Conservation (phyloP, 2,797 vertebrate genomes). For the Bovichtus variegatus region DNA sequence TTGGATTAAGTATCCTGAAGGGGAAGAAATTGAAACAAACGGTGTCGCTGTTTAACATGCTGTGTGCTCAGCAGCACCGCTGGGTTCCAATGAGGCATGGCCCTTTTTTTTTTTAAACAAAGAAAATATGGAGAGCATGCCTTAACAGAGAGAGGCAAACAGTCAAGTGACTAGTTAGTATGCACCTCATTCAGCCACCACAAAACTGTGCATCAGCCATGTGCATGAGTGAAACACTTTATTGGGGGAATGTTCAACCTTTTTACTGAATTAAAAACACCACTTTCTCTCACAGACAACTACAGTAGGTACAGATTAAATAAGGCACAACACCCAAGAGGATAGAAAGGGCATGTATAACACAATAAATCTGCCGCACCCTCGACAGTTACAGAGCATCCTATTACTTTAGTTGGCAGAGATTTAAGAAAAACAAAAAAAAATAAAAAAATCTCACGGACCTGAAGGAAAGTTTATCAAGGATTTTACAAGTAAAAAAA, state of each 20-base stretch:
- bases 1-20: slow-evolving; percentile 25
- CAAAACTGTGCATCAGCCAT: slow-evolving; percentile 58
- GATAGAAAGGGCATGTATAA: slow-evolving; percentile 79
- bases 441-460: slow-evolving; percentile 9
- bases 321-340: slow-evolving; percentile 89
- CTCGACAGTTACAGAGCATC: slow-evolving; percentile 6
- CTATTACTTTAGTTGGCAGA: slow-evolving; percentile 13
- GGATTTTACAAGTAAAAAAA: slow-evolving; percentile 19
- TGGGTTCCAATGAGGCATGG: slow-evolving; percentile 43
- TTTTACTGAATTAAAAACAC: slow-evolving; percentile 82
- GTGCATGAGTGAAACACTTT: slow-evolving; percentile 82
- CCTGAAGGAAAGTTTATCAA: slow-evolving; percentile 19
- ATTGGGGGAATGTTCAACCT: slow-evolving; percentile 87
- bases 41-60: slow-evolving; percentile 60
- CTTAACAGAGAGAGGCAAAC: slow-evolving; percentile 27
- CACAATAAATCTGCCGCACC: slow-evolving; percentile 55
- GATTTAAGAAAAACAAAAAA: background rate
- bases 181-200: slow-evolving; percentile 44
- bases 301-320: slow-evolving; percentile 82
- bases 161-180: slow-evolving; percentile 37
- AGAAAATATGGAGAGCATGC: slow-evolving; percentile 46
- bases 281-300: slow-evolving; percentile 73
- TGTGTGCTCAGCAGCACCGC: slow-evolving; percentile 46
- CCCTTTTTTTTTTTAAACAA: slow-evolving; percentile 5
- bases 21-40: slow-evolving; percentile 29